Percentiles rank a stretch among this genome's conserved stretches.
Evolutionary conservation across 2,797 vertebrate genomes (phyloP).

Genomic region (Thalassophryne amazonica): DNA sequence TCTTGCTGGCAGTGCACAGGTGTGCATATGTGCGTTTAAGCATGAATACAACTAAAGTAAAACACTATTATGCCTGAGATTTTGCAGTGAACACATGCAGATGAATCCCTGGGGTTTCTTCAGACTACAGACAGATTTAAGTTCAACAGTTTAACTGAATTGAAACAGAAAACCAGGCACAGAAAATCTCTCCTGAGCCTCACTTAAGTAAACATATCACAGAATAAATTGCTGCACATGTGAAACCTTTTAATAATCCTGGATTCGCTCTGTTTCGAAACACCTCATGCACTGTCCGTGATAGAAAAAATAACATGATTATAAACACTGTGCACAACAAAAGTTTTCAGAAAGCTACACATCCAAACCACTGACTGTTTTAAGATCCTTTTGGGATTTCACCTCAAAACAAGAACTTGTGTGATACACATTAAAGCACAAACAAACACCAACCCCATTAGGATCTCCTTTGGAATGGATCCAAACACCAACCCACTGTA

Average conservation of each 20-base stretch:
- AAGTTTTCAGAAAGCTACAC: background rate
- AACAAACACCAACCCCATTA: too few relatives aligned
- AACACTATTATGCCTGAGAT: background rate
- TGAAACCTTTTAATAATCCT: slow-evolving; percentile 18
- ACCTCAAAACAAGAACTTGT: too few relatives aligned
- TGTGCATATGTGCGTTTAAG: background rate
- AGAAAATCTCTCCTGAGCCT: background rate
- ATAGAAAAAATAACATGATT: slow-evolving; percentile 1
- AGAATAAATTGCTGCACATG: slow-evolving; percentile 7
- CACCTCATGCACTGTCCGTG: slow-evolving; percentile 8
- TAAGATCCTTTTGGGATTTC: too few relatives aligned
- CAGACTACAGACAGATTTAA: background rate
- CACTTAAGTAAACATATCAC: slow-evolving; percentile 4
- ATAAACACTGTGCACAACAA: background rate
- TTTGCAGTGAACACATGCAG: background rate
- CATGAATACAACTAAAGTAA: background rate
- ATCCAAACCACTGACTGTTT: too few relatives aligned
- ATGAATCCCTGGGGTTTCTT: background rate
- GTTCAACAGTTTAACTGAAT: slow-evolving; percentile 1
- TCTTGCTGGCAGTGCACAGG: slow-evolving; percentile 14
- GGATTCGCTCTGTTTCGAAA: slow-evolving; percentile 10
- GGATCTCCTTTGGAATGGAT: too few relatives aligned
- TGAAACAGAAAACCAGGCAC: background rate
- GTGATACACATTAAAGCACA: too few relatives aligned
- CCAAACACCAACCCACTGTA: too few relatives aligned